Base-by-base conservation (phyloP, 2,797 vertebrate genomes). In the Tokudaia muenninki region DNA sequence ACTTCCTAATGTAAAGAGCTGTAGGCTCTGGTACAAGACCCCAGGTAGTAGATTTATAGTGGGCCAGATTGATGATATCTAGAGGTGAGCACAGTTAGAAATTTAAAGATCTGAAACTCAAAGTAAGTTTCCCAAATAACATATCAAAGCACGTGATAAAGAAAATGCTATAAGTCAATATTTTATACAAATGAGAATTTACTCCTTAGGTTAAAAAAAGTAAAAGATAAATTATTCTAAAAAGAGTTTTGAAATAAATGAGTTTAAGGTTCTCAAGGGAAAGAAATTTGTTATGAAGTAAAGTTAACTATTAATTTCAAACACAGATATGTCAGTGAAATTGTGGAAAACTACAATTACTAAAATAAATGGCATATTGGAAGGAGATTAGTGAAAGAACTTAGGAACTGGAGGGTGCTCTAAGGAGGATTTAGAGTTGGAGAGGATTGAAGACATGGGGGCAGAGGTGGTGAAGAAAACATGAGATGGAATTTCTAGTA, bases 81-180 rank as follows among this genome's bases (percentile, higher is more conserved):
- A 63, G 82, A 84, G 6, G 57, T 94, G 50, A 89, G n/a, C 41
- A 63, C 67, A 81, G 21, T 57, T 57, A 61, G 63, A 37, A 88
- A 21, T 1, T 57, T 41, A 94, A 90, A 94, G 65, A 59, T 4
- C 61, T 34, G 44, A 92, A 91, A 84, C 50, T 87, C 82, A 80
- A 29, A 80, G 55, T 88, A 84, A 95, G 34, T 26, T 89, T 91
- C 29, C 34, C 75, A 92, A 90, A 11, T 93, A 77, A 94, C 92
- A 94, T 92, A 82, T 41, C 52, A 92, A 83, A 83, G 24, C 37
- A 94, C 16, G 44, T 14, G 47, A n/a, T n/a, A n/a, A 80, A 77
- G 37, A 92, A 63, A 80, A 74, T 87, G 3, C 34, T 11, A 47
- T 83, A 44, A 37, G 19, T 55, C 3, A 41, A 8, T n/a, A 57